phyloP scores from a whole-genome alignment of 2,113 vertebrate genomes.

The Pluvianellus socialis region DNA sequence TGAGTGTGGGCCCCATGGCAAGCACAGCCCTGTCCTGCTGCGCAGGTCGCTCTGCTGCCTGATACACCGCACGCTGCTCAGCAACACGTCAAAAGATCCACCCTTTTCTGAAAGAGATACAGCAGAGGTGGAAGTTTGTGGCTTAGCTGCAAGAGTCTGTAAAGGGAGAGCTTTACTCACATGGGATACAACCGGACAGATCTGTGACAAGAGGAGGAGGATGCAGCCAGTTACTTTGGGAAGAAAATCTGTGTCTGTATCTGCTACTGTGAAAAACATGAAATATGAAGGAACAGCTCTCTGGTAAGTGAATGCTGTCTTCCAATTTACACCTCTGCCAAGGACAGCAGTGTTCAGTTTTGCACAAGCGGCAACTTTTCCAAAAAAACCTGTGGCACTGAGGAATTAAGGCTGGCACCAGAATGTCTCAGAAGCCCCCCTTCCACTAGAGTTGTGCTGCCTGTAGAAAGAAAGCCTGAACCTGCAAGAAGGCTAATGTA shows the following conservation, averaged over 20 bases:
- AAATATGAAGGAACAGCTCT: background rate
- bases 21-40: background rate
- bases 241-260: background rate
- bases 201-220: background rate
- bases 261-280: background rate
- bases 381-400: background rate
- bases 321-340: background rate
- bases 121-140: background rate
- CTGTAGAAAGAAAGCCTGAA: background rate
- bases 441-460: background rate
- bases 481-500: background rate
- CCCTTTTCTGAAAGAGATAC: background rate
- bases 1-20: fast-evolving
- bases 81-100: background rate
- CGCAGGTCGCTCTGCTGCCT: background rate
- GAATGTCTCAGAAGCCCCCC: fast-evolving
- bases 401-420: background rate
- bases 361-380: background rate
- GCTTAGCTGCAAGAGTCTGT: background rate
- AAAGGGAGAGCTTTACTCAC: background rate
- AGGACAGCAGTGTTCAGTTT: background rate
- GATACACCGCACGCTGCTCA: background rate
- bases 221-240: fast-evolving
- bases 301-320: background rate
- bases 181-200: background rate